Evolutionary conservation across 2,113 vertebrate species (phyloP), one percentile per base, ranked within the genome.

Genomic region (Cebus imitator): DNA sequence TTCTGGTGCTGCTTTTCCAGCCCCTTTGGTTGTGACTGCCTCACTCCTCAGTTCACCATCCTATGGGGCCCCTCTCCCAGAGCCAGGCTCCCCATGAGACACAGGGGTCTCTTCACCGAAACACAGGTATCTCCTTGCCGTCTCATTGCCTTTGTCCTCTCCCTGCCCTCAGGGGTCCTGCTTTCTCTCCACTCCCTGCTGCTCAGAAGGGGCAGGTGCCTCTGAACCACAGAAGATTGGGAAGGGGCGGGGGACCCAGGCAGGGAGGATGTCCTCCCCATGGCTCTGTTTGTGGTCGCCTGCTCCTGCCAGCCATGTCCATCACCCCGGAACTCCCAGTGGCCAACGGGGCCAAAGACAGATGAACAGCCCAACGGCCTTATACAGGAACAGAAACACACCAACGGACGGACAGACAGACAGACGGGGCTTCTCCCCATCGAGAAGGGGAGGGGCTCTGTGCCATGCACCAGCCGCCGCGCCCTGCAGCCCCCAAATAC

Each of bases 401-500:
- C 95, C 97, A 95, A 97, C 84, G 72, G 97, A 97, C 97, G 92
- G 96, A 98, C 97, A 98, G 97, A 98, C 98, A 98, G 97, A 98
- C 97, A 98, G 97, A 97, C 40, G 98, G 98, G 98, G 98, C 97
- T 98, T 98, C 97, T 96, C 96, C 17, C 94, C 57, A 45, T 96
- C 78, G 97, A 98, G 88, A 97, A 86, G 97, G 96, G 96, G 96
- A 98, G 97, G 98, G 98, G 98, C 98, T 98, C 97, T 98, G 98
- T 98, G 98, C 98, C 99, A 99, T 99, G 99, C 99, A 99, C 98
- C 98, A 98, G 98, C 98, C 98, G 98, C 99, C 98, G 66, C 96
- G 92, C 98, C 98, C 99, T 99, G 98, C 98, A 99, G 99, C 99
- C 99, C 99, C 98, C 97, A 99, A 99, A 99, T 99, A 99, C 99